Percentiles rank a stretch among this genome's conserved stretches.
phyloP scores from a whole-genome alignment of 2,888 invertebrate genomes.

The Eristalis tenax region DNA sequence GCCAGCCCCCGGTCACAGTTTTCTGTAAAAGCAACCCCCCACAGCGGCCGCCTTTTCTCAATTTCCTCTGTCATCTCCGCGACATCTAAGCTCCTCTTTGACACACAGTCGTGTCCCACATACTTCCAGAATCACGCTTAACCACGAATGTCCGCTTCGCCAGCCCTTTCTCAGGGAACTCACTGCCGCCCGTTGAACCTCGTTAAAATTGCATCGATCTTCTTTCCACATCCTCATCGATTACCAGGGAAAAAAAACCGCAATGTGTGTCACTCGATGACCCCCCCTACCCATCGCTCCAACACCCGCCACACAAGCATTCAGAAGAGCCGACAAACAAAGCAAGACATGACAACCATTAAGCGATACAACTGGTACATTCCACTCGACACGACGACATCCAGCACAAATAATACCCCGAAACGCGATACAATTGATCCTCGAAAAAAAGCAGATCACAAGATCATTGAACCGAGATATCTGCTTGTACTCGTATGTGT shows the following conservation, averaged over 20 bases:
- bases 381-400: constrained; percentile 47
- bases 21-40: too few relatives aligned
- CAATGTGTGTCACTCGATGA: background rate
- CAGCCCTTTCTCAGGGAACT: background rate
- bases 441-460: constrained; percentile 67
- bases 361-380: constrained; percentile 68
- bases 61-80: too few relatives aligned
- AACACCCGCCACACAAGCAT: background rate
- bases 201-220: constrained; percentile 13
- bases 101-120: background rate
- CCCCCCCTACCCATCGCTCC: background rate
- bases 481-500: background rate
- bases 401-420: constrained; percentile 27
- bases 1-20: too few relatives aligned
- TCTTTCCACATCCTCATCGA: constrained; percentile 42
- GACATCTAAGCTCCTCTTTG: background rate
- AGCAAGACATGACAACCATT: constrained; percentile 68
- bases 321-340: constrained; percentile 23
- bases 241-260: constrained; percentile 5
- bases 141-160: background rate
- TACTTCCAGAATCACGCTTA: background rate
- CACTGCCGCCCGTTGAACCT: background rate
- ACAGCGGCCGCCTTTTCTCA: too few relatives aligned
- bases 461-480: constrained; percentile 67
- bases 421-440: constrained; percentile 66